phyloP scores from a whole-genome alignment of 2,888 invertebrate species.

The Arrhopalites spinosus region DNA sequence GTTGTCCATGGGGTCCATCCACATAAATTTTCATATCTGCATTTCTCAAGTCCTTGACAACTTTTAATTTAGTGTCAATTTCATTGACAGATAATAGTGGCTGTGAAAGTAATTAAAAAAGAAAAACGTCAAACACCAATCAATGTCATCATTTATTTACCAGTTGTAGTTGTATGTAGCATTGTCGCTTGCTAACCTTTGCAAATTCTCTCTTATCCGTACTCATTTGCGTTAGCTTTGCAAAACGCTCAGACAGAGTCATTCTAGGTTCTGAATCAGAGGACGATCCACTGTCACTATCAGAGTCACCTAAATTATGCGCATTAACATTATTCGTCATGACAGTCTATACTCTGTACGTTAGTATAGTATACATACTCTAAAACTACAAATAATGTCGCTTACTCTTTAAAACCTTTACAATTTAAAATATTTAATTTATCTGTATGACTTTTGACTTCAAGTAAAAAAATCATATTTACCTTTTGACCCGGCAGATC shows the following conservation, averaged over 20 bases:
- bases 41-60: conserved; percentile 51
- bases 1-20: conserved; percentile 32
- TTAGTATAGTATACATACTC: too few species aligned
- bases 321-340: too few species aligned
- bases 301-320: conserved; percentile 22
- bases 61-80: conserved; percentile 54
- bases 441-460: too few species aligned
- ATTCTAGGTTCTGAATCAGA: conserved; percentile 66
- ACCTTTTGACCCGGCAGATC: neutral
- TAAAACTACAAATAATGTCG: too few species aligned
- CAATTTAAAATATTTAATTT: too few species aligned
- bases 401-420: too few species aligned
- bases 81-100: conserved; percentile 50
- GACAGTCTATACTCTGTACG: too few species aligned
- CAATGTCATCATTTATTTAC: too few species aligned
- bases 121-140: too few species aligned
- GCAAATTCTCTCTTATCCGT: conserved; percentile 81
- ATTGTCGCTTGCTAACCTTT: too few species aligned
- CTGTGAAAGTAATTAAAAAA: too few species aligned
- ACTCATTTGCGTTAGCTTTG: conserved; percentile 91
- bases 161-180: too few species aligned
- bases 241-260: conserved; percentile 82
- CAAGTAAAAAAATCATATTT: neutral
- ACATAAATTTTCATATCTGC: conserved; percentile 48
- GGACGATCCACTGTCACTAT: conserved; percentile 36